Evolutionary conservation across 2,113 vertebrate species (phyloP).

Genomic region (Alces alces): DNA sequence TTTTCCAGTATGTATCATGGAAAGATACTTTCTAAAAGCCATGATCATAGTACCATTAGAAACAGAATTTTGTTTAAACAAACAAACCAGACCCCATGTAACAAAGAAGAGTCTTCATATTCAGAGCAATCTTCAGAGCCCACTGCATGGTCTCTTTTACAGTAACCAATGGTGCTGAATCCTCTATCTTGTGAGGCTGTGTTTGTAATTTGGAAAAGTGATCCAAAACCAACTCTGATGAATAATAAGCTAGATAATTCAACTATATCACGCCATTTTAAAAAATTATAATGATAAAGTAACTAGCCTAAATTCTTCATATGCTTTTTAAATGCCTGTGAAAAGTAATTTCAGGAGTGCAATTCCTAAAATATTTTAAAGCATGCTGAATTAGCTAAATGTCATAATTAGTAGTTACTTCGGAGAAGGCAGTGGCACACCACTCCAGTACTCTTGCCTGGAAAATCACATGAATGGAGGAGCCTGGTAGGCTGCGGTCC

Average conservation of each 20-base stretch:
- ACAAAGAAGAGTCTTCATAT: neutral
- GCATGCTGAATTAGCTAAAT: neutral
- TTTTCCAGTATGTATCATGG: neutral
- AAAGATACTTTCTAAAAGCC: neutral
- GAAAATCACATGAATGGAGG: too few relatives aligned
- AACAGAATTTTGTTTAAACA: neutral
- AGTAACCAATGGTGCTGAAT: neutral
- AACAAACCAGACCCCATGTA: neutral
- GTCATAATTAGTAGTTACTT: constrained; percentile 6
- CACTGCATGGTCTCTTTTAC: neutral
- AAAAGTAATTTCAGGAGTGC: neutral
- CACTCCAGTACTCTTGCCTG: too few relatives aligned
- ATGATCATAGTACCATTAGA: neutral
- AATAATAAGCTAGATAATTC: neutral
- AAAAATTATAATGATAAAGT: neutral
- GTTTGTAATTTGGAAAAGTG: constrained; percentile 4
- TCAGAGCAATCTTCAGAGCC: neutral
- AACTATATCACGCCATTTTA: neutral
- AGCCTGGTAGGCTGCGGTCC: too few relatives aligned
- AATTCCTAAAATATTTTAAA: constrained; percentile 27
- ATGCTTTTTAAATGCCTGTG: neutral
- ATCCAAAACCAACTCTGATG: neutral
- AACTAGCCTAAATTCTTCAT: neutral
- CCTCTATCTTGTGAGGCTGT: neutral
- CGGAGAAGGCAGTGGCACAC: too few relatives aligned